Conservation (phyloP, 1,140 invertebrate species). For the Tigriopus japonicus region DNA sequence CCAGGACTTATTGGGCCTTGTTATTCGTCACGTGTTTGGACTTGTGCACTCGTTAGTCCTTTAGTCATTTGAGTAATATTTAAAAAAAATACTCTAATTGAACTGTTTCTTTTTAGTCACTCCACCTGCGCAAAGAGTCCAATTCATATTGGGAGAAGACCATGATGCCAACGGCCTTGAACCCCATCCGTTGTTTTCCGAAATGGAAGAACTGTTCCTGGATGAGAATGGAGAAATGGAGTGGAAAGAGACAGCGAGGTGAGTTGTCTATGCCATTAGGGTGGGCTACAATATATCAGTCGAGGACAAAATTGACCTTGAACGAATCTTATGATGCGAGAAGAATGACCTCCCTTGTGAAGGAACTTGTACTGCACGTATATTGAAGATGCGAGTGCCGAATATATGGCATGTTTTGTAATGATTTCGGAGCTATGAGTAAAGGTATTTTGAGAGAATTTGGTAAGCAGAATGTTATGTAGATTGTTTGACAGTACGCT, state of each 20-base stretch:
- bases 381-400: too few relatives aligned
- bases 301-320: too few relatives aligned
- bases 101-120: conserved; percentile 19
- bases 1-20: neutral
- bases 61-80: neutral
- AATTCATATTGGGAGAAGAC: conserved; percentile 88
- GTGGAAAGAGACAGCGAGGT: conserved; percentile 93
- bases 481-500: too few relatives aligned
- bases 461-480: too few relatives aligned
- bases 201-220: conserved; percentile 78
- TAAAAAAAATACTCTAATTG: neutral
- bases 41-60: neutral
- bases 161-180: conserved; percentile 25
- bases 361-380: too few relatives aligned
- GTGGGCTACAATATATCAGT: too few relatives aligned
- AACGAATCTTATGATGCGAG: too few relatives aligned
- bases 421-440: too few relatives aligned
- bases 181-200: conserved; percentile 70
- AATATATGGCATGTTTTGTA: too few relatives aligned
- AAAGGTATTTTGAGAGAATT: too few relatives aligned
- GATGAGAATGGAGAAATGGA: conserved; percentile 65
- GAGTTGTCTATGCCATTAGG: conserved; percentile 17
- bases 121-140: conserved; percentile 67
- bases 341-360: too few relatives aligned
- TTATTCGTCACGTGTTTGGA: neutral